Conservation (phyloP, 1,140 invertebrate genomes). For the Lepidostoma basale region DNA sequence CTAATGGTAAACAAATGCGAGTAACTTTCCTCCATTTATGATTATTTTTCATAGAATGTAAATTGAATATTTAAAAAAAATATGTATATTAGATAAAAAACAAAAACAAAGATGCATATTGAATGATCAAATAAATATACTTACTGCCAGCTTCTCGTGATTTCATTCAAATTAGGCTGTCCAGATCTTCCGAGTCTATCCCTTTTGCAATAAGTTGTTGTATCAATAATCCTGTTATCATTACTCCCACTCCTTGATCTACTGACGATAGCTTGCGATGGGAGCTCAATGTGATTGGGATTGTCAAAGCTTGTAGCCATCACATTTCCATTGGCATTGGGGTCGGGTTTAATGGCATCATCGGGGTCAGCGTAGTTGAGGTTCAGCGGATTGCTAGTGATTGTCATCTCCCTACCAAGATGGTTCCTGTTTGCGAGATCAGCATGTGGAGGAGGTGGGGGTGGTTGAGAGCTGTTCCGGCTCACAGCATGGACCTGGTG, state of each 20-base stretch:
- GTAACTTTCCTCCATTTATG: too few species aligned
- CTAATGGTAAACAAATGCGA: too few species aligned
- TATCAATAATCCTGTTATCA: conserved; percentile 63
- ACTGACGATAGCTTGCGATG: conserved; percentile 55
- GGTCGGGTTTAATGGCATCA: conserved; percentile 58
- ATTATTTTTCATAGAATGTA: too few species aligned
- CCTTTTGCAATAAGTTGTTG: conserved; percentile 75
- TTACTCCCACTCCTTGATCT: conserved; percentile 43
- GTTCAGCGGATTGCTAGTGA: conserved; percentile 78
- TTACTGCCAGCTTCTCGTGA: conserved; percentile 60
- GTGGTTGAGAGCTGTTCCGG: conserved; percentile 52
- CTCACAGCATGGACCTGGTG: conserved; percentile 52
- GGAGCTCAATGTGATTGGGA: conserved; percentile 73
- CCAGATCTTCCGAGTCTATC: conserved; percentile 53
- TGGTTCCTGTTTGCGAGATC: conserved; percentile 53
- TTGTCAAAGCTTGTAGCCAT: conserved; percentile 70
- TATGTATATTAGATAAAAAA: too few species aligned
- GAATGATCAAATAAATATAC: conserved; percentile 31
- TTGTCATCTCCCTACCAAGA: conserved; percentile 66
- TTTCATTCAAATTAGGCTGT: conserved; percentile 49
- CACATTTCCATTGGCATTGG: conserved; percentile 51
- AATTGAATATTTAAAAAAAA: too few species aligned
- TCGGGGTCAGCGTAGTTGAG: conserved; percentile 70
- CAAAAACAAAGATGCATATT: too few species aligned
- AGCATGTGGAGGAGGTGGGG: conserved; percentile 47